Evolutionary conservation across 2,113 vertebrate species (phyloP).

Genomic region (Gymnorhina tibicen): DNA sequence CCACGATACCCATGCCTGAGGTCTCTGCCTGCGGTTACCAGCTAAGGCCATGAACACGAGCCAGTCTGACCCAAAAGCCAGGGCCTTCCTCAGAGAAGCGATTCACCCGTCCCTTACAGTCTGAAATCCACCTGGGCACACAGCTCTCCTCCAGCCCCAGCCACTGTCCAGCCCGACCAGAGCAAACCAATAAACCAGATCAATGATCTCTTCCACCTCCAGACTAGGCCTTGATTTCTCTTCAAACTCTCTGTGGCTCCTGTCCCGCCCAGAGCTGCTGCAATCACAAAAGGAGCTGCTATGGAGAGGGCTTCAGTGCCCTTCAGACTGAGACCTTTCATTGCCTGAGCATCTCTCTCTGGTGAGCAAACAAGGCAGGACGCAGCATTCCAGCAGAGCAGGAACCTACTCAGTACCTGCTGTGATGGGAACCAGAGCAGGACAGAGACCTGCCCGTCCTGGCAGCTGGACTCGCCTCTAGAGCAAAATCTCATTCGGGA

Average conservation of each 20-base stretch:
- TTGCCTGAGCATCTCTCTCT: background rate
- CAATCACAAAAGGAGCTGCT: background rate
- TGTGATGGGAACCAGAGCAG: background rate
- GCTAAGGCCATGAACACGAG: background rate
- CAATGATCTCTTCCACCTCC: background rate
- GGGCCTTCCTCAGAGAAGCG: background rate
- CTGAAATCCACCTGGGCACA: background rate
- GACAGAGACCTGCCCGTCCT: background rate
- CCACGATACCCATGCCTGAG: background rate
- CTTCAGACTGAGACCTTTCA: background rate
- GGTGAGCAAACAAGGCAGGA: background rate
- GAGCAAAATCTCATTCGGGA: background rate
- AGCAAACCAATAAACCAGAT: background rate
- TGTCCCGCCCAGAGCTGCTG: background rate
- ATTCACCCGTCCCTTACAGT: background rate
- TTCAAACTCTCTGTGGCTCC: background rate
- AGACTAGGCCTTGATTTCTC: background rate
- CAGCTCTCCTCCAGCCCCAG: background rate
- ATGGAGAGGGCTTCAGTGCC: background rate
- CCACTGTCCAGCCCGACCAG: background rate
- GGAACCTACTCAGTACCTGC: background rate
- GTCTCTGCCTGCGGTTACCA: background rate
- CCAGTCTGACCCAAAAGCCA: background rate
- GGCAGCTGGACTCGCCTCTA: background rate
- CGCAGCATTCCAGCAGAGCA: background rate